Percentiles rank a stretch among this genome's conserved stretches.
phyloP scores from a whole-genome alignment of 1,140 invertebrate genomes.

The Cydia fagiglandana region DNA sequence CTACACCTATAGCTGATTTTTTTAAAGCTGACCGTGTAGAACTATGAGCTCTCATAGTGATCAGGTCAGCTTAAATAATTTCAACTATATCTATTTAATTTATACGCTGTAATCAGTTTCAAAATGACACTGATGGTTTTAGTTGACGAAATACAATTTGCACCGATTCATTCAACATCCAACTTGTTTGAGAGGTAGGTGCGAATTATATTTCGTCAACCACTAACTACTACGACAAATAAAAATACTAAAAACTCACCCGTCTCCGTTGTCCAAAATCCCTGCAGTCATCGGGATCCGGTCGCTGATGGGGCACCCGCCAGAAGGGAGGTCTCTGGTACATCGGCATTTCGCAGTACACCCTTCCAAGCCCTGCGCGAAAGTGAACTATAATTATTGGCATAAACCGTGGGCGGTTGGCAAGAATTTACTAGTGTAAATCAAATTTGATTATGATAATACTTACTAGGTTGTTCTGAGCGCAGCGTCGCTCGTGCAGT shows the following conservation, averaged over 20 bases:
- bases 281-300: conserved; percentile 67
- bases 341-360: conserved; percentile 85
- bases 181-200: neutral
- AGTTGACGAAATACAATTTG: no score
- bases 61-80: no score
- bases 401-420: conserved; percentile 53
- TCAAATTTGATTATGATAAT: conserved; percentile 47
- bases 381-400: conserved; percentile 12
- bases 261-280: conserved; percentile 48
- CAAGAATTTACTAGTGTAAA: conserved; percentile 53
- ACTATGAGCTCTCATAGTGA: no score
- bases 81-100: no score
- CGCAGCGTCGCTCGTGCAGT: conserved; percentile 52
- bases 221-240: neutral
- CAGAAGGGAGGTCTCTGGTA: conserved; percentile 83
- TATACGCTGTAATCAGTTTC: no score
- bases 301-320: conserved; percentile 77
- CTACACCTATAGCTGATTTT: no score
- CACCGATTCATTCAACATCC: no score
- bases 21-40: no score
- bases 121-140: no score
- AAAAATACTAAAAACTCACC: conserved; percentile 42
- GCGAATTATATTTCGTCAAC: no score
- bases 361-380: conserved; percentile 5
- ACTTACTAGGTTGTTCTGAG: conserved; percentile 23